Conservation (phyloP, 92 coral and sea anemone genomes). For the Nematostella vectensis region DNA sequence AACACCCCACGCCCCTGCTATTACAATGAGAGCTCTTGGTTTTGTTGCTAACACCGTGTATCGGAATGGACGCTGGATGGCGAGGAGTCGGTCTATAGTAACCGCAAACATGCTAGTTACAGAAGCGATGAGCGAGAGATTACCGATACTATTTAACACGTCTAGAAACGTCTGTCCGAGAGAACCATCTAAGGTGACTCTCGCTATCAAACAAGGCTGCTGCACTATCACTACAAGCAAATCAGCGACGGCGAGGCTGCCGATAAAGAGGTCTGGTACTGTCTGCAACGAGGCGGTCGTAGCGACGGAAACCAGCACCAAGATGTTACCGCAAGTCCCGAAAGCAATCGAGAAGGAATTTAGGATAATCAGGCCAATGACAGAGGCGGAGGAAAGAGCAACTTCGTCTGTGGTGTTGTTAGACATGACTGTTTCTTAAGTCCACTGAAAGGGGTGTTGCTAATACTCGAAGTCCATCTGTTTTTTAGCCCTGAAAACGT, state of each 20-base stretch:
- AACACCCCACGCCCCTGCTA: conserved; percentile 9
- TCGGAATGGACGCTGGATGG: conserved; percentile 25
- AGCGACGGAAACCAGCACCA: conserved; percentile 14
- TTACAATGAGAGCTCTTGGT: conserved; percentile 5
- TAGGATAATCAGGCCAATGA: conserved; percentile 14
- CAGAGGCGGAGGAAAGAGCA: background rate
- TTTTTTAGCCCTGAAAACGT: no score
- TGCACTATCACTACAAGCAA: conserved; percentile 19
- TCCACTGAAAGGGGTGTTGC: no score
- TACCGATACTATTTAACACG: conserved; percentile 7
- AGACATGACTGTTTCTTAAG: no score
- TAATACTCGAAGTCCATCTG: no score
- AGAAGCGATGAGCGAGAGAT: conserved; percentile 33
- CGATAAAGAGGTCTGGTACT: conserved; percentile 26
- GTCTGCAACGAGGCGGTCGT: conserved; percentile 16
- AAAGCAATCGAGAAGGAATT: conserved; percentile 12
- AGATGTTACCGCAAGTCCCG: conserved; percentile 31
- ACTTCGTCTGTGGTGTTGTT: background rate
- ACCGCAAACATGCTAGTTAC: conserved; percentile 30
- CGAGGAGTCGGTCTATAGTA: conserved; percentile 29
- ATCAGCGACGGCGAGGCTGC: conserved; percentile 32
- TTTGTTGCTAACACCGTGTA: conserved; percentile 15
- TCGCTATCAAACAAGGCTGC: conserved; percentile 25
- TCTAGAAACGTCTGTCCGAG: conserved; percentile 2
- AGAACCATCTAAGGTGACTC: conserved; percentile 4